Conservation (phyloP, 2,888 invertebrate species). For the Drosophila parthenogenetica region DNA sequence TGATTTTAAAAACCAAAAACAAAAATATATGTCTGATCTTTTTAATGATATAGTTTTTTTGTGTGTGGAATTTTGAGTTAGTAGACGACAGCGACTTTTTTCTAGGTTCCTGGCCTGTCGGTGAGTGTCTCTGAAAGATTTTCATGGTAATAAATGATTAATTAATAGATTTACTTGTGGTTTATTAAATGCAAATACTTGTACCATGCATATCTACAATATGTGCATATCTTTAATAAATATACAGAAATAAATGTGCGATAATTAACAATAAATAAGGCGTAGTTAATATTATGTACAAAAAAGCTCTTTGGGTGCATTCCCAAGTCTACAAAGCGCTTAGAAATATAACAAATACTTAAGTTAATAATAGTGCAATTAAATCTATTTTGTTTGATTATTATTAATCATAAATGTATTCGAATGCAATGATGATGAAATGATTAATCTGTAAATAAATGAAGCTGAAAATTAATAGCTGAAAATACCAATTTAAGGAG, state of each 20-base stretch:
- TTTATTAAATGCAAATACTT: slow-evolving; percentile 5
- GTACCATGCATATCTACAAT: slow-evolving; percentile 55
- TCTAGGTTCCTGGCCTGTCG: slow-evolving; percentile 61
- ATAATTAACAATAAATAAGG: slow-evolving; percentile 8
- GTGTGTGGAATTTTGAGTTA: slow-evolving; percentile 76
- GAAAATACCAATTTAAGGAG: not conserved
- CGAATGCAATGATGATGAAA: not conserved
- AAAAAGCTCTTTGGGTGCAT: slow-evolving; percentile 45
- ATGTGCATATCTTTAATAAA: not conserved
- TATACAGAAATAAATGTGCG: slow-evolving; percentile 7
- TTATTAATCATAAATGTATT: not conserved
- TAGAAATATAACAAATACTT: slow-evolving; percentile 14
- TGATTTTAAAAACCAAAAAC: slow-evolving; percentile 31
- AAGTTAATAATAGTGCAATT: not conserved
- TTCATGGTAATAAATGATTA: slow-evolving; percentile 46
- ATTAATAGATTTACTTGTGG: slow-evolving; percentile 14
- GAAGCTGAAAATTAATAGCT: not conserved
- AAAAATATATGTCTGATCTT: slow-evolving; percentile 66
- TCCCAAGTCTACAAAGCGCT: slow-evolving; percentile 45
- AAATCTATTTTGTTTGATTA: not conserved
- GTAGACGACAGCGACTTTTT: slow-evolving; percentile 63
- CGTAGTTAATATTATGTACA: slow-evolving; percentile 44
- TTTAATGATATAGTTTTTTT: slow-evolving; percentile 58
- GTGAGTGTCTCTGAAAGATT: slow-evolving; percentile 66
- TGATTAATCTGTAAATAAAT: slow-evolving; percentile 4